Conservation (phyloP, 2,797 vertebrate genomes). For the Clarias platycephalus region DNA sequence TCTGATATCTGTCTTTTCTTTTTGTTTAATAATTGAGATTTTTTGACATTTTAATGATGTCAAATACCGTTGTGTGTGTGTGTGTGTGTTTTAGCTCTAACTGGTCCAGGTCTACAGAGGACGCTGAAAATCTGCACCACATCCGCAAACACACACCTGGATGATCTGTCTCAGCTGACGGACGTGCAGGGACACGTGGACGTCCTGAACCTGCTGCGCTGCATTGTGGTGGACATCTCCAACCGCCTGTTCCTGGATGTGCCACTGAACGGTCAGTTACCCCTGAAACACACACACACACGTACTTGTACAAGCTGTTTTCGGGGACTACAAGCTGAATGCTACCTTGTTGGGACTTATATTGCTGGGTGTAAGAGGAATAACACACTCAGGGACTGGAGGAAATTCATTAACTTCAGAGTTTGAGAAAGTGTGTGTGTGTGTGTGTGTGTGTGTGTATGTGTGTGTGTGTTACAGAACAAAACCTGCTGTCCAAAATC, state of each 20-base stretch:
- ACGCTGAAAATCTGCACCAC: conserved; percentile 79
- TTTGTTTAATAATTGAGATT: background rate
- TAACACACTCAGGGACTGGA: background rate
- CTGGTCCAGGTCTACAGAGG: conserved; percentile 82
- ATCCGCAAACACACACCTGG: conserved; percentile 81
- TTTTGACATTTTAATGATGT: background rate
- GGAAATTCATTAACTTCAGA: no score
- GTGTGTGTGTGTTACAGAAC: conserved; percentile 73
- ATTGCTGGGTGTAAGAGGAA: background rate
- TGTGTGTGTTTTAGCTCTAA: conserved; percentile 77
- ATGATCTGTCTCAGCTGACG: conserved; percentile 69
- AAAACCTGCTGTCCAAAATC: conserved; percentile 86
- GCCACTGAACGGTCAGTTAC: conserved; percentile 80
- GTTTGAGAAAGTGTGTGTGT: background rate
- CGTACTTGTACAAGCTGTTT: background rate
- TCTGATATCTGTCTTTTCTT: background rate
- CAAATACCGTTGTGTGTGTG: background rate
- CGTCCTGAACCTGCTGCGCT: conserved; percentile 82
- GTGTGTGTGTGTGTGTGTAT: background rate
- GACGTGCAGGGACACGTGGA: conserved; percentile 71
- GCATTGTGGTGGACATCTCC: conserved; percentile 87
- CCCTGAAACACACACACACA: background rate
- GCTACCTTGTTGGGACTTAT: no score
- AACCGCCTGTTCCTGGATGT: conserved; percentile 88
- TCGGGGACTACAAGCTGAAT: no score